phyloP scores from a whole-genome alignment of 2,888 invertebrate species.

The Apotomis betuletana region DNA sequence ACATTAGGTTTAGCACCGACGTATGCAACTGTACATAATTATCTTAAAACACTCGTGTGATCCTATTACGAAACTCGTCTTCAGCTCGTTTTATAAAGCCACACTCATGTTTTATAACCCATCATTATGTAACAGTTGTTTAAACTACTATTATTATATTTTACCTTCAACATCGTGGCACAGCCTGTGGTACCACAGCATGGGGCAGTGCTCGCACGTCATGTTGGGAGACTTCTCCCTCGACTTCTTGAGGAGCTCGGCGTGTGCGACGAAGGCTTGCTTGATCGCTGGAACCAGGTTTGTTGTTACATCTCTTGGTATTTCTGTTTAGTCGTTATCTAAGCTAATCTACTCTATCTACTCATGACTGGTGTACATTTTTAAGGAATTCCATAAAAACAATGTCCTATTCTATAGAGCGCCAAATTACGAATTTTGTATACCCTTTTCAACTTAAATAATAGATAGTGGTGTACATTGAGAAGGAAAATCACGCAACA shows the following conservation, averaged over 20 bases:
- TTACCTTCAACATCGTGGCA: slow-evolving; percentile 92
- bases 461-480: too few species aligned
- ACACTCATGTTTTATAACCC: too few species aligned
- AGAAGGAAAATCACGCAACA: too few species aligned
- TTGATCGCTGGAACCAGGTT: slow-evolving; percentile 86
- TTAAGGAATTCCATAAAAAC: background rate
- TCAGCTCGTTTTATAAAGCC: too few species aligned
- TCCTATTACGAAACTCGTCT: too few species aligned
- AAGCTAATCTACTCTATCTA: background rate
- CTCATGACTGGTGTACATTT: too few species aligned
- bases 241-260: slow-evolving; percentile 80
- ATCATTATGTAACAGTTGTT: too few species aligned
- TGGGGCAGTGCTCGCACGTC: slow-evolving; percentile 96
- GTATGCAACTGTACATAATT: background rate
- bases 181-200: slow-evolving; percentile 96
- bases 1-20: too few species aligned
- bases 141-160: background rate
- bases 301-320: background rate
- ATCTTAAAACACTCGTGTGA: background rate
- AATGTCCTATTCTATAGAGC: too few species aligned
- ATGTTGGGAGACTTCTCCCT: slow-evolving; percentile 87
- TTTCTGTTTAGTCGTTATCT: background rate
- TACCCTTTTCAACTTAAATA: too few species aligned
- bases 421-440: too few species aligned
- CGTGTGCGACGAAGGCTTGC: slow-evolving; percentile 88